Evolutionary conservation across 2,113 vertebrate species (phyloP).

Genomic region (Rhea pennata): DNA sequence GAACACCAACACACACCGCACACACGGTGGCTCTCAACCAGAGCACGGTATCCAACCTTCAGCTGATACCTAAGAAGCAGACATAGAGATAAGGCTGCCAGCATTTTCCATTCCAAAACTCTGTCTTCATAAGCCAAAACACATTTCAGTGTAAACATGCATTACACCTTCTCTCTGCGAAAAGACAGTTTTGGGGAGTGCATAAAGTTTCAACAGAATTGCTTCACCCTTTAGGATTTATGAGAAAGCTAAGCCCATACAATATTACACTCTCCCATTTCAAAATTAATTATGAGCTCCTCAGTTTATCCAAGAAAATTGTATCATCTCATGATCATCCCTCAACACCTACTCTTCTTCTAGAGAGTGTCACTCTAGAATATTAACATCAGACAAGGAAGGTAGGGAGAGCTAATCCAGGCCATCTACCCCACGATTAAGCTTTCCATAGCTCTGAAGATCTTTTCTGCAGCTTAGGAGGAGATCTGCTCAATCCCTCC

Average conservation of each 20-base stretch:
- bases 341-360: not conserved
- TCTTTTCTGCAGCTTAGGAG: not conserved
- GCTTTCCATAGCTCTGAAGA: not conserved
- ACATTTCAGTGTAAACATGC: not conserved
- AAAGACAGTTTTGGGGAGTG: rapidly evolving
- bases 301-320: not conserved
- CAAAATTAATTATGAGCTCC: not conserved
- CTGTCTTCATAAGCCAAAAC: not conserved
- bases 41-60: not conserved
- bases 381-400: not conserved
- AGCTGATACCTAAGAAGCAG: not conserved
- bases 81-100: not conserved
- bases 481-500: not conserved
- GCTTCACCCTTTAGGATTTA: not conserved
- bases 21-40: not conserved
- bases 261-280: not conserved
- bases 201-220: not conserved
- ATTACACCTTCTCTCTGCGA: not conserved
- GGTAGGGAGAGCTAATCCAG: not conserved
- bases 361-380: rapidly evolving
- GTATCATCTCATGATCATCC: not conserved
- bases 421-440: not conserved
- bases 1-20: rapidly evolving
- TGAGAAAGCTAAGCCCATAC: not conserved
- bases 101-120: not conserved